Percentiles rank a stretch among this genome's conserved stretches.
Evolutionary conservation across 2,797 vertebrate genomes (phyloP).

Genomic region (Acipenser ruthenus): DNA sequence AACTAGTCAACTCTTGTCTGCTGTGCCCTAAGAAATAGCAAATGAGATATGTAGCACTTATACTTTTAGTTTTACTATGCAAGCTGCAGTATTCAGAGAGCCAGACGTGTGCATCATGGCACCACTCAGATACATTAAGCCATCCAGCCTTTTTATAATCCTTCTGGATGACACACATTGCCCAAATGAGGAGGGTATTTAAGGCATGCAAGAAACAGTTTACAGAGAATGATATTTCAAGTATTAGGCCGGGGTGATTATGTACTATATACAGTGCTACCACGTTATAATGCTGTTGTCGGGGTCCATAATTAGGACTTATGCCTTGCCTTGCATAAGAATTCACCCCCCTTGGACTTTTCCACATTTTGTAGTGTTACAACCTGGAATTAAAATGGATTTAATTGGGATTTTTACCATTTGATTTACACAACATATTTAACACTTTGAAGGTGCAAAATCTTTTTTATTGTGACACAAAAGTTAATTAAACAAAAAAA

Average conservation of each 20-base stretch:
- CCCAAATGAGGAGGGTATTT: not conserved
- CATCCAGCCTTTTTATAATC: not conserved
- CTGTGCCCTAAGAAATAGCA: not conserved
- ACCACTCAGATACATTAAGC: not conserved
- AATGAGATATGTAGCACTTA: not conserved
- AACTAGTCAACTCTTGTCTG: no score
- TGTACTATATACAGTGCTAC: not conserved
- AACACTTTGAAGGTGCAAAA: no score
- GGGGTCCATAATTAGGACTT: no score
- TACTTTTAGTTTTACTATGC: not conserved
- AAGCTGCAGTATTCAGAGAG: not conserved
- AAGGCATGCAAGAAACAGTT: not conserved
- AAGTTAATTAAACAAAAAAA: no score
- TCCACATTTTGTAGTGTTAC: no score
- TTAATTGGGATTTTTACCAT: no score
- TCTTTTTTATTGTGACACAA: no score
- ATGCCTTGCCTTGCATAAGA: no score
- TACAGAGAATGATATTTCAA: not conserved
- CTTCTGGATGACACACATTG: not conserved
- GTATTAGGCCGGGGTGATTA: not conserved
- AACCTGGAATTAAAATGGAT: no score
- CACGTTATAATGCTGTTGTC: no score
- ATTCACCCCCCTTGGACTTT: no score
- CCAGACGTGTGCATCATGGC: not conserved
- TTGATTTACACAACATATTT: no score